Evolutionary conservation across 1,140 invertebrate genomes (phyloP).

Genomic region (Drosophila murphyi): DNA sequence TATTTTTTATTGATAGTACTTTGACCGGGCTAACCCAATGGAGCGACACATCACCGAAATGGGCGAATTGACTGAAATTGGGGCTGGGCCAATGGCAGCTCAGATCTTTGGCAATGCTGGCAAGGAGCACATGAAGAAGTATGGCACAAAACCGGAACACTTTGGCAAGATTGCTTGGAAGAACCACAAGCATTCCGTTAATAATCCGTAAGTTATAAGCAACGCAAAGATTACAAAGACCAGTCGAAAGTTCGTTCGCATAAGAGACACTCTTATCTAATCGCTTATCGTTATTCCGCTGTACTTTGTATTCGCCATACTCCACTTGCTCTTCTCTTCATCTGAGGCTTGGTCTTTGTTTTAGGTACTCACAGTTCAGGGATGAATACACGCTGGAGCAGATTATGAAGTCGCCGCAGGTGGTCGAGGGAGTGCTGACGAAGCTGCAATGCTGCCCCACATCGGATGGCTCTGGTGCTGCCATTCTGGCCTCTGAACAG

Average conservation of each 20-base stretch:
- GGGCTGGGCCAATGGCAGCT: conserved; percentile 93
- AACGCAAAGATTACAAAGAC: conserved; percentile 55
- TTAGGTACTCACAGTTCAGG: conserved; percentile 95
- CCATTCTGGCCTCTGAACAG: conserved; percentile 95
- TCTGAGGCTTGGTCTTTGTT: conserved; percentile 64
- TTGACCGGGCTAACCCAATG: conserved; percentile 96
- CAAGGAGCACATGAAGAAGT: conserved; percentile 97
- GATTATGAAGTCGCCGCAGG: conserved; percentile 92
- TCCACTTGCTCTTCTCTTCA: conserved; percentile 2
- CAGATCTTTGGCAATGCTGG: conserved; percentile 99
- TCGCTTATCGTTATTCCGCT: conserved; percentile 90
- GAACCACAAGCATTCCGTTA: conserved; percentile 98
- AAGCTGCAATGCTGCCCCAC: conserved; percentile 99
- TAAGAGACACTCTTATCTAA: conserved; percentile 49
- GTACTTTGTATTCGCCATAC: conserved; percentile 87
- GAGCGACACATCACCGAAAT: conserved; percentile 96
- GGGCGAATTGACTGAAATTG: conserved; percentile 92
- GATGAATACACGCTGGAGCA: conserved; percentile 95
- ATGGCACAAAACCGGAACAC: conserved; percentile 96
- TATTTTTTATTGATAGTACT: conserved; percentile 86
- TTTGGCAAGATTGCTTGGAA: conserved; percentile 99
- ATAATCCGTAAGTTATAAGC: conserved; percentile 92
- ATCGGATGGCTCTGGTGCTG: conserved; percentile 97
- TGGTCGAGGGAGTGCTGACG: conserved; percentile 96
- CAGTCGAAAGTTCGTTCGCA: conserved; percentile 56